Evolutionary conservation across 2,113 vertebrate species (phyloP).

Genomic region (Burhinus bistriatus): DNA sequence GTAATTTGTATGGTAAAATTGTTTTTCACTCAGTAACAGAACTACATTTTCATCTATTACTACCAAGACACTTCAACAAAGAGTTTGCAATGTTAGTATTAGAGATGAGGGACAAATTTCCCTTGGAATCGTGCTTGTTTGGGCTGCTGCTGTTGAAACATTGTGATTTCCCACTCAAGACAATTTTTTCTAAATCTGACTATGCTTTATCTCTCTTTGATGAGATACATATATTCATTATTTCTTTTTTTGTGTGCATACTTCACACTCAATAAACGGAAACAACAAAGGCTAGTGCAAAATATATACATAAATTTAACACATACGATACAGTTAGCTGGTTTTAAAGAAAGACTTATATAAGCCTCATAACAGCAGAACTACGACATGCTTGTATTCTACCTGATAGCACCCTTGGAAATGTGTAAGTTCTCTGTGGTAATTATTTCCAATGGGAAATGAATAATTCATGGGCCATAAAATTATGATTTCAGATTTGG

Average conservation of each 20-base stretch:
- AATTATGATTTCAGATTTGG: not conserved
- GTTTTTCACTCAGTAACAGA: not conserved
- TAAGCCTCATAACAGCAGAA: not conserved
- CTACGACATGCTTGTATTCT: not conserved
- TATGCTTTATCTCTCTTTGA: not conserved
- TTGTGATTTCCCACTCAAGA: not conserved
- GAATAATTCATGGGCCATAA: not conserved
- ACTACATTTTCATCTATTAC: not conserved
- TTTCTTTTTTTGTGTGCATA: not conserved
- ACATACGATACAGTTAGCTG: not conserved
- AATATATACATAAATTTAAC: not conserved
- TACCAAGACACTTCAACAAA: not conserved
- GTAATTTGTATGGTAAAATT: not conserved
- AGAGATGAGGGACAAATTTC: not conserved
- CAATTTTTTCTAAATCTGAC: not conserved
- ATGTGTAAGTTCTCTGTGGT: not conserved
- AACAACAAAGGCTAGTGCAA: not conserved
- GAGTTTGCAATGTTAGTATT: not conserved
- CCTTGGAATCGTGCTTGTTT: not conserved
- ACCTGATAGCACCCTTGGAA: not conserved
- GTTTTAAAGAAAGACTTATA: not conserved
- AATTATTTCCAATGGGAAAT: constrained; percentile 19
- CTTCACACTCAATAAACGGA: not conserved
- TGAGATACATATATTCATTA: not conserved
- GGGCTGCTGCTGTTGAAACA: not conserved